Evolutionary conservation across 2,888 invertebrate species (phyloP), one percentile per base, ranked within the genome.

Genomic region (Odontomyia ornata): DNA sequence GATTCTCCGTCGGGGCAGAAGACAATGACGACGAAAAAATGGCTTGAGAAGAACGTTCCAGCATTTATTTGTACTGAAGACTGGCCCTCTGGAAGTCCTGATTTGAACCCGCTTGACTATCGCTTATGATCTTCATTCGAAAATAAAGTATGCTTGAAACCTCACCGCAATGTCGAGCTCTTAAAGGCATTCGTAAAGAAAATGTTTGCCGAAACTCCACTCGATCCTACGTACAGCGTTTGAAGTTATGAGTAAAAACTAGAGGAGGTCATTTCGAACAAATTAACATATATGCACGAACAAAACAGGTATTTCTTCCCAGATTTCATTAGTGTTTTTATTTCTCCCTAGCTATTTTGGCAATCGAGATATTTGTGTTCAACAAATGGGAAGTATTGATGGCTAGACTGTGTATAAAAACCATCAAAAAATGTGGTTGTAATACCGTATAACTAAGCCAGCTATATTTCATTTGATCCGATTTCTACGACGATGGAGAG

Each of bases 21-120:
- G 56, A n/a, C 11, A n/a, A 56, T 11, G n/a, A 56, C 56, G 56
- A n/a, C 9, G 18, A 9, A 9, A 56, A 56, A 56, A 13, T 13
- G 56, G 56, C 5, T n/a, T n/a, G n/a, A n/a, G 56, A n/a, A 56
- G 11, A 56, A n/a, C 18, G 9, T 56, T 56, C 56, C 18, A 18
- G 56, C 18, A n/a, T 56, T 56, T 56, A 56, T 56, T 56, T n/a
- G 56, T n/a, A n/a, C 56, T 56, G 56, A 56, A 56, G 56, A n/a
- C n/a, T n/a, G n/a, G n/a, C n/a, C n/a, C n/a, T n/a, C 56, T 56
- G 56, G 56, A 9, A 9, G 56, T 56, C 56, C 5, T 4, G 56
- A 56, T 5, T 43, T 43, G 56, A n/a, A n/a, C 56, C 18, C 15
- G n/a, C 18, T 56, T 56, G 56, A 56, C 56, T 56, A 56, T 56